Conservation (phyloP, 2,113 vertebrate species). For the Lepisosteus osseus region DNA sequence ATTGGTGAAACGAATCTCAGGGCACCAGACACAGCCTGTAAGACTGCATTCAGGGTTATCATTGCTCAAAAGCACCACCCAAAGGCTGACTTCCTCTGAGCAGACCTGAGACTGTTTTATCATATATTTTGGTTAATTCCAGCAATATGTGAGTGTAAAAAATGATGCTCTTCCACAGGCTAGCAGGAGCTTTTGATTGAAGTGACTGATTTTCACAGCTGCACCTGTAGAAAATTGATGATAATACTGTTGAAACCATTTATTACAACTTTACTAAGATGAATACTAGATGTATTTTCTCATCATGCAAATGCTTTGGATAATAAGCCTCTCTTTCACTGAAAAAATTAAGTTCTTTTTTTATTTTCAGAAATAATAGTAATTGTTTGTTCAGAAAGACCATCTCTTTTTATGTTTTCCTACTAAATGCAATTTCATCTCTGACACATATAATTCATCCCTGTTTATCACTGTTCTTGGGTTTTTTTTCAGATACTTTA, state of each 20-base stretch:
- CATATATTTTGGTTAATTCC: constrained; percentile 61
- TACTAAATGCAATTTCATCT: constrained; percentile 22
- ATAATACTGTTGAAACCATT: constrained; percentile 89
- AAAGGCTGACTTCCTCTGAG: constrained; percentile 48
- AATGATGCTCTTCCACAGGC: constrained; percentile 68
- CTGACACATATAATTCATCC: constrained; percentile 25
- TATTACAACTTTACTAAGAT: constrained; percentile 86
- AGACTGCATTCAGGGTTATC: constrained; percentile 39
- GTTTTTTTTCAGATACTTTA: not conserved
- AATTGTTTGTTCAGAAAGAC: constrained; percentile 33
- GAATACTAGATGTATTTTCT: constrained; percentile 80
- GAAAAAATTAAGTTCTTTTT: constrained; percentile 50
- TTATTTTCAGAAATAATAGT: constrained; percentile 23
- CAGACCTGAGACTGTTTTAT: constrained; percentile 10
- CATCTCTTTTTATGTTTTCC: constrained; percentile 27
- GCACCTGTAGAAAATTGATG: constrained; percentile 90
- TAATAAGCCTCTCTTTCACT: constrained; percentile 56
- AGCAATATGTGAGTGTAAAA: constrained; percentile 74
- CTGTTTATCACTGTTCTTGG: constrained; percentile 5
- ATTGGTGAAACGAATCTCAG: constrained; percentile 46
- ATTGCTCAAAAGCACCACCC: constrained; percentile 80
- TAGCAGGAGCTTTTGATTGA: constrained; percentile 84
- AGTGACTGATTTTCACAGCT: constrained; percentile 83
- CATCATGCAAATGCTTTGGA: constrained; percentile 77
- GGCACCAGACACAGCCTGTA: constrained; percentile 46